Percentiles rank a stretch among this genome's conserved stretches.
phyloP scores from a whole-genome alignment of 2,113 vertebrate species.

The Brachyistius frenatus region DNA sequence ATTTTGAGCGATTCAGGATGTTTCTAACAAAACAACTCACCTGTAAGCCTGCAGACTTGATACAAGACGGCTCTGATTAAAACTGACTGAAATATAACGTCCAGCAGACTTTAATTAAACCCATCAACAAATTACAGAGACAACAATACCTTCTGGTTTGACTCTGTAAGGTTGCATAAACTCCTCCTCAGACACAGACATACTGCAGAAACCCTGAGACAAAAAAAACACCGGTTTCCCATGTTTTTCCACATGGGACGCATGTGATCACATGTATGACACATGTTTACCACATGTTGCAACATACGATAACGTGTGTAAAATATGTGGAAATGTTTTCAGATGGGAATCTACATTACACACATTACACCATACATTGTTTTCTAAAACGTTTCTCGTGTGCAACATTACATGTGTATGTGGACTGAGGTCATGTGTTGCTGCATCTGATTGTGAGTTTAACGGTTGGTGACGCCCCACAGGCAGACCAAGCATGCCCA shows the following conservation, averaged over 20 bases:
- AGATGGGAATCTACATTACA: too few species aligned
- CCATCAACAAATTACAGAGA: not conserved
- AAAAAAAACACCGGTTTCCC: too few species aligned
- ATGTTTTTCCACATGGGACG: too few species aligned
- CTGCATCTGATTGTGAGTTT: not conserved
- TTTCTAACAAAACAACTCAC: not conserved
- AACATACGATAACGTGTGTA: too few species aligned
- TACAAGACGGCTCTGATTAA: not conserved
- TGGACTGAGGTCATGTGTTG: conserved; percentile 1
- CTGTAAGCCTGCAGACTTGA: not conserved
- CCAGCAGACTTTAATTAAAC: not conserved
- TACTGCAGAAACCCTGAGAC: too few species aligned
- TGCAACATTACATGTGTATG: too few species aligned
- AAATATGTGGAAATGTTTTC: too few species aligned
- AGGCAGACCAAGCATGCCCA: conserved; percentile 10
- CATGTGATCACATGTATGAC: too few species aligned
- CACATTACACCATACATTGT: too few species aligned
- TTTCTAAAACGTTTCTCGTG: too few species aligned
- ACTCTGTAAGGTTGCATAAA: not conserved
- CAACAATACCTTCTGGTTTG: not conserved
- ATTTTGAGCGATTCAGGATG: not conserved
- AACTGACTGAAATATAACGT: not conserved
- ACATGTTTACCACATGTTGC: too few species aligned
- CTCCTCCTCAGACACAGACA: conserved; percentile 7
- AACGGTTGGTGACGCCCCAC: conserved; percentile 6